Evolutionary conservation across 2,888 invertebrate species (phyloP), one percentile per base, ranked within the genome.

Genomic region (Hartigia nigra): DNA sequence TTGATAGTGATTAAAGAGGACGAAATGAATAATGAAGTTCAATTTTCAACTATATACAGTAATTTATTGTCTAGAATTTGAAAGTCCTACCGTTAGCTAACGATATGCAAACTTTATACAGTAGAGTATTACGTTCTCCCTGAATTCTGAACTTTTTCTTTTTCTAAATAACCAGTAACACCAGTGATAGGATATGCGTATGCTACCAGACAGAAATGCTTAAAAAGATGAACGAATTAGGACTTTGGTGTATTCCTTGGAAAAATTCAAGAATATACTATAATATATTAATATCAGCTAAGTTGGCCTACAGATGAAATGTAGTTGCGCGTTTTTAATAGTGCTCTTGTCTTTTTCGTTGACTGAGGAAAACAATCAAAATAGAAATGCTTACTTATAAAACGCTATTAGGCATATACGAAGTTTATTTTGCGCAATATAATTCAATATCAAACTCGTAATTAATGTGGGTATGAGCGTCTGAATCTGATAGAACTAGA

Each of bases 11-110:
- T 76, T 69, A 70, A 34, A 74, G 36, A 55, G 36, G 23, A 76
- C 37, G n/a, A 69, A 74, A 36, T n/a, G 70, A 77, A 74, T 74
- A 69, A 74, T 31, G 34, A 74, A 31, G 34, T 80, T 70, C 39
- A 69, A 80, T 37, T 34, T 36, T 72, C n/a, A n/a, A 69, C 70
- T 77, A 36, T 35, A n/a, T 72, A 76, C 23, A 72, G 31, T 72
- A 34, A 72, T 72, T 72, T 35, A 35, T 75, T 35, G 75, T 35
- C 75, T 75, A 34, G 75, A 75, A 75, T 75, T 75, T 75, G 34
- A 36, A 75, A 32, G n/a, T 35, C 37, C 34, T 36, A 32, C n/a
- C 12, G 12, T 35, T 75, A 34, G 35, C n/a, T 75, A 31, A 75
- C 12, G 34, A 75, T 23, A 35, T 75, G 12, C 35, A 75, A 75